Evolutionary conservation across 2,888 invertebrate species (phyloP).

Genomic region (Phyllotreta cruciferae): DNA sequence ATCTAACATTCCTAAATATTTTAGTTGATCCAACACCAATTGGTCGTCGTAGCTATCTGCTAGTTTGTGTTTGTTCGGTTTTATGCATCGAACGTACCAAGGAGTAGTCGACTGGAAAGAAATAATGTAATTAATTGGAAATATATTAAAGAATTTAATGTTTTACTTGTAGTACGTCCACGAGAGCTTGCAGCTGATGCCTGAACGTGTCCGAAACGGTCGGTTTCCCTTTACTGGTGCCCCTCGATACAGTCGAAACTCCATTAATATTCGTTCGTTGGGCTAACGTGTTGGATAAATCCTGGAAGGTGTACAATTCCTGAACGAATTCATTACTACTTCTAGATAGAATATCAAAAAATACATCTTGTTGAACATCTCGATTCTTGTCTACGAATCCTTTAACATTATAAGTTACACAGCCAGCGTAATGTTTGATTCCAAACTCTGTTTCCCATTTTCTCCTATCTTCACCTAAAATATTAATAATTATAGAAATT

Average conservation of each 20-base stretch:
- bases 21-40: conserved; percentile 84
- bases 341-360: conserved; percentile 87
- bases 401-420: conserved; percentile 80
- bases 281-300: conserved; percentile 46
- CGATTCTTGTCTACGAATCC: conserved; percentile 93
- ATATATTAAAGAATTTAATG: neutral
- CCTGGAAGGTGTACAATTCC: conserved; percentile 75
- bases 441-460: conserved; percentile 93
- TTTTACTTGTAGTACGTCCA: conserved; percentile 78
- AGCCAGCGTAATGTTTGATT: conserved; percentile 87
- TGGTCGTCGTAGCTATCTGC: conserved; percentile 81
- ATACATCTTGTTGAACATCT: conserved; percentile 91
- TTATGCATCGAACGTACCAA: conserved; percentile 93
- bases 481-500: neutral
- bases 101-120: conserved; percentile 73
- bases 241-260: conserved; percentile 74
- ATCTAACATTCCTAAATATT: conserved; percentile 92
- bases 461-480: conserved; percentile 73
- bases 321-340: conserved; percentile 85
- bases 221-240: conserved; percentile 87
- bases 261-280: conserved; percentile 53
- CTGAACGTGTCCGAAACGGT: conserved; percentile 91
- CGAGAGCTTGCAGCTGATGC: conserved; percentile 84
- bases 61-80: conserved; percentile 85
- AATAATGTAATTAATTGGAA: neutral